Evolutionary conservation across 2,888 invertebrate species (phyloP), one percentile per base, ranked within the genome.

Genomic region (Morpho deidamia): DNA sequence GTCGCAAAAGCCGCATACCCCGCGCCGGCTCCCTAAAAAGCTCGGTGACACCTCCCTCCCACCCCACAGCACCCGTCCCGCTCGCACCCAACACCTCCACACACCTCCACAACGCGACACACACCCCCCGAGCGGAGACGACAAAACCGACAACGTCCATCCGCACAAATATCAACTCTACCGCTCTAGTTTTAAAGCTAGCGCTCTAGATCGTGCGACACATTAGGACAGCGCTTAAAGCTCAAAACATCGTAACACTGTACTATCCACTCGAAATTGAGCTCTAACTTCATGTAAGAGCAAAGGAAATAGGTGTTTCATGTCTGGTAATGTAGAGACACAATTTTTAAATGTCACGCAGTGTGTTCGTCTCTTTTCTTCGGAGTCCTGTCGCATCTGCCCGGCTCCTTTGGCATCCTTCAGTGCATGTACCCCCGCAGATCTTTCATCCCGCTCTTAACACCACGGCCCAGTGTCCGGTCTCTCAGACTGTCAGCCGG

Each of bases 351-450:
- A 86, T 88, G 88, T 89, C 88, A 86, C 84, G 82, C 72, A 76
- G 82, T 87, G 86, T 85, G 81, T 86, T 87, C 81, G 83, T 89
- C 89, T 89, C 89, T 88, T 89, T 89, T 88, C 88, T 81, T 78
- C 86, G 74, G 81, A 81, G 86, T 89, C 87, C 87, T 87, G 88
- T 85, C 85, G 85, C 86, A 81, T 87, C 84, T 86, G 85, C 80
- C 81, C 74, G 71, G 78, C 81, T 85, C 87, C 88, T 87, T 86
- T 82, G 80, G 83, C 79, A 85, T 88, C 88, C 88, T 88, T 88
- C 84, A 81, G 82, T 80, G 78, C 78, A 78, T 81, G 78, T 78
- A 74, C 81, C 83, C 82, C 82, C 85, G 81, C 84, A 68, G 73
- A 86, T 89, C 86, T 86, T 87, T 81, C 77, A 82, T 87, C 87